Conservation (phyloP, 1,140 invertebrate species). For the Macrocentrus cingulum region DNA sequence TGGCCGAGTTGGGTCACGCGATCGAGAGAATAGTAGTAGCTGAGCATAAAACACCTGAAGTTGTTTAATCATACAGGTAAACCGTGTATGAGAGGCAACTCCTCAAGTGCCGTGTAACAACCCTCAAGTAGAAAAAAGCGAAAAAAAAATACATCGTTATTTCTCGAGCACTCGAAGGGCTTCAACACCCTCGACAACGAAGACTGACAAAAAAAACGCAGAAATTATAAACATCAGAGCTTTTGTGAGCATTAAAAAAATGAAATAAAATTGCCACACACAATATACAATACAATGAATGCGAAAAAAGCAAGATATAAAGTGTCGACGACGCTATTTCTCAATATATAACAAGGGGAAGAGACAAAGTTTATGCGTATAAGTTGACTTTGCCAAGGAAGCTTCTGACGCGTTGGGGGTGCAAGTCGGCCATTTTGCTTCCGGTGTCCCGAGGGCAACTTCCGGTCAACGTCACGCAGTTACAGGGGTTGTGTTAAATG, state of each 20-base stretch:
- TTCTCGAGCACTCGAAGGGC: not conserved
- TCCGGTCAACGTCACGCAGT: conserved; percentile 58
- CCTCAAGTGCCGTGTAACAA: conserved; percentile 18
- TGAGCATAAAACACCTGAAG: conserved; percentile 50
- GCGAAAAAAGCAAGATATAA: no score
- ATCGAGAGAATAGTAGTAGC: conserved; percentile 40
- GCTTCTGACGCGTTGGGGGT: conserved; percentile 5
- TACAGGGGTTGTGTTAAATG: conserved; percentile 36
- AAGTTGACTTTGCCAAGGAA: conserved; percentile 39
- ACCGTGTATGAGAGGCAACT: conserved; percentile 2
- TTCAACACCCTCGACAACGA: not conserved
- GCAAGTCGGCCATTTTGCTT: conserved; percentile 54
- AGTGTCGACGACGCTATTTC: no score
- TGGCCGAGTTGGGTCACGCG: conserved; percentile 47
- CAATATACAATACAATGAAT: no score
- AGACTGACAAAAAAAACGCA: not conserved
- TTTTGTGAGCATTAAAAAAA: no score
- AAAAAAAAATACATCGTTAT: not conserved
- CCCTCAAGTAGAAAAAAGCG: not conserved
- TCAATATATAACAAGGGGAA: no score
- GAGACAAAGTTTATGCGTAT: conserved; percentile 45
- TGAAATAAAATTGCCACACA: no score
- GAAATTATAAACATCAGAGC: no score
- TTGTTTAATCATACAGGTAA: conserved; percentile 48
- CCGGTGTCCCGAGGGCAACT: conserved; percentile 55